phyloP scores from a whole-genome alignment of 2,888 invertebrate genomes.

The Cyclophora albipunctata region DNA sequence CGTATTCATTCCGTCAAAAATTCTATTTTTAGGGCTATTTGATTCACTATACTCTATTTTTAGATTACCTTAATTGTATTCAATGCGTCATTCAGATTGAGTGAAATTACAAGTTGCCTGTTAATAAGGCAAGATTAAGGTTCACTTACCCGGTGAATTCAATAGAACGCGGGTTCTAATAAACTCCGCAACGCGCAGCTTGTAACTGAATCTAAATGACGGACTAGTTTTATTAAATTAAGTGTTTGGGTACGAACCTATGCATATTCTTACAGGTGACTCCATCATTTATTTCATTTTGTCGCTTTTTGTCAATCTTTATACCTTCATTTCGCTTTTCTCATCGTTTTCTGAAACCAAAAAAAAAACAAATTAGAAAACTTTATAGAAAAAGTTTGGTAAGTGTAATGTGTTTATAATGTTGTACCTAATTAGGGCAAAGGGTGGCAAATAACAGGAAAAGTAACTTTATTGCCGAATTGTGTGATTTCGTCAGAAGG shows the following conservation, averaged over 20 bases:
- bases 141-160: too few species aligned
- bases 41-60: too few species aligned
- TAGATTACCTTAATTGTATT: too few species aligned
- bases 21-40: too few species aligned
- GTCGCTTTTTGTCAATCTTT: slow-evolving; percentile 27
- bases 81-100: too few species aligned
- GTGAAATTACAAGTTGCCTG: too few species aligned
- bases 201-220: too few species aligned
- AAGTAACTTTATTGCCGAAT: neutral
- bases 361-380: slow-evolving; percentile 1
- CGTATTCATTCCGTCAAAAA: too few species aligned
- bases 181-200: too few species aligned
- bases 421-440: neutral
- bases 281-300: slow-evolving; percentile 66
- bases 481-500: neutral
- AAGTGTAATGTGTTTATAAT: neutral
- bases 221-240: too few species aligned
- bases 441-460: neutral
- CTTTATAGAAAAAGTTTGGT: neutral
- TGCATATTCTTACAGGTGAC: slow-evolving; percentile 74
- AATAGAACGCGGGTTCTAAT: too few species aligned
- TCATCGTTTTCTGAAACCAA: slow-evolving; percentile 42
- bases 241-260: slow-evolving; percentile 38
- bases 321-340: slow-evolving; percentile 29
- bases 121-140: too few species aligned